A percentile compares a stretch with the other conserved stretches of the same genome.
Evolutionary conservation across 2,113 vertebrate genomes (phyloP).

Genomic region (Percopsis transmontana): DNA sequence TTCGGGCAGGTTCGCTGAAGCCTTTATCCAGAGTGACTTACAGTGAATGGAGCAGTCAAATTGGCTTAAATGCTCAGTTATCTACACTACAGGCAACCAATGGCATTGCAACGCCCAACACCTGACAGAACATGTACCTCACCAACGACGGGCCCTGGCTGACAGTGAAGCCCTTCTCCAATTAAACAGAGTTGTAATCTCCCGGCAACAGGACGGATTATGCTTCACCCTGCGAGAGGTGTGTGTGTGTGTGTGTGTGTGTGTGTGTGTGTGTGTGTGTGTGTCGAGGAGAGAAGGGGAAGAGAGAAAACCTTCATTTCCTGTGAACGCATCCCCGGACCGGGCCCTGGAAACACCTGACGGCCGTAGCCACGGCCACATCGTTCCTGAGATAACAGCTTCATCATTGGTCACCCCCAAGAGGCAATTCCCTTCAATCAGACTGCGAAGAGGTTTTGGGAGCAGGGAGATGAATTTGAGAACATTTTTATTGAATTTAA

Average conservation of each 20-base stretch:
- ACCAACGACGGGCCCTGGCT: constrained; percentile 2
- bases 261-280: neutral
- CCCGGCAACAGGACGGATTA: constrained; percentile 84
- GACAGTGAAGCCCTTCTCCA: constrained; percentile 72
- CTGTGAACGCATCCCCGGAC: constrained; percentile 81
- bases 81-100: no score
- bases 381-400: constrained; percentile 93
- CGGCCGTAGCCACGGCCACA: constrained; percentile 69
- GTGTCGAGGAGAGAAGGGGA: constrained; percentile 1
- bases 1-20: neutral
- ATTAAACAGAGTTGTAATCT: constrained; percentile 87
- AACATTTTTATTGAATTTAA: no score
- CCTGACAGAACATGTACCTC: neutral
- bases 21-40: neutral
- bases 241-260: constrained; percentile 32
- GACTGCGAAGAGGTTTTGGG: constrained; percentile 78
- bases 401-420: constrained; percentile 97
- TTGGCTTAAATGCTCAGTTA: no score
- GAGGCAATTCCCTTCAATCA: constrained; percentile 98
- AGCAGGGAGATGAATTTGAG: no score
- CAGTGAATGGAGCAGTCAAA: no score
- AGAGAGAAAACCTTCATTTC: constrained; percentile 84
- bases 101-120: no score
- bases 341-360: constrained; percentile 88
- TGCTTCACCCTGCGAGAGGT: constrained; percentile 79